These are phyloP conservation scores for Halisarca cf. caerulea DNA, from an alignment of 37 sponge, comb jelly and placozoan species.

Conservation along the genomic window DNA sequence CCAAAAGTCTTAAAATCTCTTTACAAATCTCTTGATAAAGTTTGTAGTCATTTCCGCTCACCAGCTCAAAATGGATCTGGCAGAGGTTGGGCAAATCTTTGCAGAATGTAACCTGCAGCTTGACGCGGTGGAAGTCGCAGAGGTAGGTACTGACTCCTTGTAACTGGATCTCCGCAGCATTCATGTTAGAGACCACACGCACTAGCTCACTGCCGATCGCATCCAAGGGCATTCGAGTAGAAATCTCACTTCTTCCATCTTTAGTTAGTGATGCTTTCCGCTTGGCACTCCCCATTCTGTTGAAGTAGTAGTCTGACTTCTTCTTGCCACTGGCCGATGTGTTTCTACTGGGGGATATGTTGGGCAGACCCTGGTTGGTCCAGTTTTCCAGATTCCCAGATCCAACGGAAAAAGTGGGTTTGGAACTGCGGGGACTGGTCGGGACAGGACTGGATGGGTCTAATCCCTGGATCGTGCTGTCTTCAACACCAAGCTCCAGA, in stretches of 20 bases:
- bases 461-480: background rate
- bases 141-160: background rate
- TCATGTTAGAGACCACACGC: slow-evolving; percentile 34
- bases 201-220: slow-evolving; percentile 47
- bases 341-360: background rate
- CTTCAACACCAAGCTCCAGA: background rate
- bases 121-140: slow-evolving; percentile 13
- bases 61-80: slow-evolving; percentile 50
- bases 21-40: slow-evolving; percentile 34
- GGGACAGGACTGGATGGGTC: background rate
- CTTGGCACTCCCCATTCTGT: background rate
- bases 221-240: slow-evolving; percentile 24
- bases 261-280: background rate
- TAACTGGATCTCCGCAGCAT: slow-evolving; percentile 22
- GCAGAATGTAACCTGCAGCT: slow-evolving; percentile 23
- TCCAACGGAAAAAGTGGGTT: background rate
- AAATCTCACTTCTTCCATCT: background rate
- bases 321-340: background rate
- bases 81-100: slow-evolving; percentile 34
- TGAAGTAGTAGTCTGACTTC: background rate
- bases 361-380: background rate
- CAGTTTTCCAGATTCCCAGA: slow-evolving; percentile 13
- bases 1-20: slow-evolving; percentile 17
- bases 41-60: slow-evolving; percentile 36
- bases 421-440: background rate